Evolutionary conservation across 2,113 vertebrate genomes (phyloP).

Genomic region (Heptranchias perlo): DNA sequence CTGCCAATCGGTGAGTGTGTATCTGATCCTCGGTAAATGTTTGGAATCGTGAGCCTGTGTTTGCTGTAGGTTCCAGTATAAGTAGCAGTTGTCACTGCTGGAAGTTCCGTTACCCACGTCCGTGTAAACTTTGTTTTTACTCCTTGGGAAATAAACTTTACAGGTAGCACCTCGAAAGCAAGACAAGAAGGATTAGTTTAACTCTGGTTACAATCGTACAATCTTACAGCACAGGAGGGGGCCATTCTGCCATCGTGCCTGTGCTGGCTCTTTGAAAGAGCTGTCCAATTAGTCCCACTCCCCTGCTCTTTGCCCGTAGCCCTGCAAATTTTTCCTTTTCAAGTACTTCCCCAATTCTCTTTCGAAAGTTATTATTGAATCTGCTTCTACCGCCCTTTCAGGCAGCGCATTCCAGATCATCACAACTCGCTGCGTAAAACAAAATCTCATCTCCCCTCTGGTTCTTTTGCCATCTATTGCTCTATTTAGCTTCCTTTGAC

Average conservation of each 20-base stretch:
- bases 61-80: background rate
- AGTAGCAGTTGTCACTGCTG: no score
- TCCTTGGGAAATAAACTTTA: background rate
- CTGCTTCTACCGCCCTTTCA: background rate
- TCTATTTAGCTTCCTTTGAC: background rate
- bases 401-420: background rate
- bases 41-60: background rate
- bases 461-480: background rate
- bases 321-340: background rate
- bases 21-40: background rate
- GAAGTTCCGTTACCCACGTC: background rate
- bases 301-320: background rate
- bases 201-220: no score
- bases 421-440: background rate
- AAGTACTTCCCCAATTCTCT: background rate
- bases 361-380: background rate
- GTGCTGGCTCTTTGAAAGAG: background rate
- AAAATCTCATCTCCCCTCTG: background rate
- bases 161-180: no score
- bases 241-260: background rate
- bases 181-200: no score
- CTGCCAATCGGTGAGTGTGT: conserved; percentile 77
- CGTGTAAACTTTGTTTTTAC: background rate
- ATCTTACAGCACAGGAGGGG: background rate
- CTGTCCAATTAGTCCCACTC: background rate